Conservation (phyloP, 2,797 vertebrate genomes). For the Chelon labrosus region DNA sequence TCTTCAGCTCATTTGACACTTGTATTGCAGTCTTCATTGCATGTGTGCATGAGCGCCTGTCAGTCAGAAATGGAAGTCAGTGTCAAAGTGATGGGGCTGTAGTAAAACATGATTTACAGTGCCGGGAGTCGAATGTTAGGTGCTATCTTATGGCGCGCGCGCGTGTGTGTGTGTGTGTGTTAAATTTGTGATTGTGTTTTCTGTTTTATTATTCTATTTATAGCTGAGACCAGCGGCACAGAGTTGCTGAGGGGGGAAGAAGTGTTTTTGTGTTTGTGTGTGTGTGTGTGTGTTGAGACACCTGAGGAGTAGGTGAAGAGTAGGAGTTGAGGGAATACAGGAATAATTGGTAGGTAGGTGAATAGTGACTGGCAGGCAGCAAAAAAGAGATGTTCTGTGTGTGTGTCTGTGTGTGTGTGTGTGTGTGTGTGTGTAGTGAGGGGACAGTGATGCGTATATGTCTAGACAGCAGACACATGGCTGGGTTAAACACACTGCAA, state of each 20-base stretch:
- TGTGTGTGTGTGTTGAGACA: constrained; percentile 22
- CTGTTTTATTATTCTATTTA: constrained; percentile 22
- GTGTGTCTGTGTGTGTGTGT: constrained; percentile 32
- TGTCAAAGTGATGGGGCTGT: constrained; percentile 32
- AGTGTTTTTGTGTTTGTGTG: constrained; percentile 28
- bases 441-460: constrained; percentile 73
- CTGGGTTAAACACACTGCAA: constrained; percentile 83
- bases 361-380: constrained; percentile 54
- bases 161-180: constrained; percentile 1
- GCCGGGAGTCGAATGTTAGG: not conserved
- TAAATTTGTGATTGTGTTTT: constrained; percentile 33
- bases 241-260: not conserved
- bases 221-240: constrained; percentile 25
- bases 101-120: constrained; percentile 37
- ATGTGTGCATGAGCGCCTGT: constrained; percentile 37
- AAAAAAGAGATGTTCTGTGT: constrained; percentile 40
- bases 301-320: constrained; percentile 51
- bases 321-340: constrained; percentile 50
- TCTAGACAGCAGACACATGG: constrained; percentile 82
- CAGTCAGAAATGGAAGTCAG: constrained; percentile 48
- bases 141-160: not conserved
- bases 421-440: constrained; percentile 43
- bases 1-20: constrained; percentile 48
- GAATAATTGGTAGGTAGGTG: constrained; percentile 56
- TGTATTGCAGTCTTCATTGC: constrained; percentile 34